Base-by-base conservation (phyloP, 2,888 invertebrate species). In the Drosophila barbarae region DNA sequence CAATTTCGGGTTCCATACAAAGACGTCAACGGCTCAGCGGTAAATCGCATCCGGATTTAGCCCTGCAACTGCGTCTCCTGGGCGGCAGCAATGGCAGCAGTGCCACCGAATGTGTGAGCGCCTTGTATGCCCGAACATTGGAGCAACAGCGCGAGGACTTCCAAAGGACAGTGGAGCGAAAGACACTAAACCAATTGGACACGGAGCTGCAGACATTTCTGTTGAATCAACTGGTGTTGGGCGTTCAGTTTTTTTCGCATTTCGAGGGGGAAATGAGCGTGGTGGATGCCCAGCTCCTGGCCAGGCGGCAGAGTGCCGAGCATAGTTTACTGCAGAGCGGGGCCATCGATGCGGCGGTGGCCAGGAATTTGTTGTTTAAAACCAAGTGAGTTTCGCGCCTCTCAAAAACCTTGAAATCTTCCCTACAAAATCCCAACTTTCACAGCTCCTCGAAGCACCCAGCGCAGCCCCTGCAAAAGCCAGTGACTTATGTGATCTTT, bases 241-340 rank as follows among this genome's bases (percentile, higher is more conserved):
- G 93, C 13, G 91, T 94, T 23, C 94, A 95, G 89, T 95, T 96
- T 89, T 95, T 95, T 81, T 92, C 93, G 72, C 94, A 95, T 87
- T 95, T 92, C 84, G 93, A 95, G 87, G 91, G 87, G 44, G 90
- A 90, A 67, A 72, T 87, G 55, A 69, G 74, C 9, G 69, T 72
- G 49, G 80, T 87, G 10, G 77, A 82, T 23, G 86, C 87, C n/a
- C 78, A 86, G 50, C 73, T 87, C 28, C 63, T 77, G 51, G 73
- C 79, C 46, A 79, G 77, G 34, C 88, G 88, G 23, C 84, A 87
- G 23, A 18, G 23, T 13, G 79, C 85, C 50, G 88, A 89, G 60
- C 91, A 93, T 47, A 92, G 93, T 68, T 91, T 93, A 18, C 90
- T 94, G 41, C 90, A 93, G 66, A 93, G 94, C 0, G 94, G 94